Base-by-base conservation (phyloP, 2,797 vertebrate genomes). In the Pipistrellus pipistrellus region DNA sequence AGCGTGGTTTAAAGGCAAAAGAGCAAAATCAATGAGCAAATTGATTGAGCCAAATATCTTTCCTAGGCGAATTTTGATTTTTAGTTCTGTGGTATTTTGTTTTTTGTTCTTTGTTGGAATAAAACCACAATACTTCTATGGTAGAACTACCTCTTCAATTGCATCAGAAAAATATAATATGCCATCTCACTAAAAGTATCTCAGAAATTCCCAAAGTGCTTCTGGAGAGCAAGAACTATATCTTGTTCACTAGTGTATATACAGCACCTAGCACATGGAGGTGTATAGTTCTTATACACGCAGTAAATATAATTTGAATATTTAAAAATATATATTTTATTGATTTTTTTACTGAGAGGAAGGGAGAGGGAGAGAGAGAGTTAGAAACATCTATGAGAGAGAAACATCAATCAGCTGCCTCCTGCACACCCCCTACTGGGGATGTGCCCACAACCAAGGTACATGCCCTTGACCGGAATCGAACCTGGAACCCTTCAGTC, bases 111-210 rank as follows among this genome's bases (percentile, higher is more conserved):
- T 73, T 90, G 30, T 85, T 80, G 62, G 92, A 85, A 90, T 95
- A 38, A 88, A 88, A 35, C 13, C 77, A n/a, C 81, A 77, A 59
- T 90, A 72, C 71, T n/a, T 75, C 62, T 35, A 20, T 69, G 81
- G 53, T 11, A 87, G 53, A 94, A 35, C 44, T 80, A 57, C 62
- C 17, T 81, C 14, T 91, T 92, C 69, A 76, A 51, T 92, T 93
- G 57, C 25, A 80, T 84, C 27, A 59, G 46, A 90, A 93, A 95
- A 80, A 85, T 68, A 88, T 88, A 90, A 93, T 85, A 85, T 73
- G 66, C 10, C 53, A 62, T 66, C 25, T 76, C 38, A 51, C 14
- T 88, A 53, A 88, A 90, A 71, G 32, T 57, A 30, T 91, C 66
- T 90, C 30, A 53, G 73, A 96, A 85, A 38, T 93, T 93, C 21